Evolutionary conservation across 2,113 vertebrate genomes (phyloP).

Genomic region (Apodemus speciosus): DNA sequence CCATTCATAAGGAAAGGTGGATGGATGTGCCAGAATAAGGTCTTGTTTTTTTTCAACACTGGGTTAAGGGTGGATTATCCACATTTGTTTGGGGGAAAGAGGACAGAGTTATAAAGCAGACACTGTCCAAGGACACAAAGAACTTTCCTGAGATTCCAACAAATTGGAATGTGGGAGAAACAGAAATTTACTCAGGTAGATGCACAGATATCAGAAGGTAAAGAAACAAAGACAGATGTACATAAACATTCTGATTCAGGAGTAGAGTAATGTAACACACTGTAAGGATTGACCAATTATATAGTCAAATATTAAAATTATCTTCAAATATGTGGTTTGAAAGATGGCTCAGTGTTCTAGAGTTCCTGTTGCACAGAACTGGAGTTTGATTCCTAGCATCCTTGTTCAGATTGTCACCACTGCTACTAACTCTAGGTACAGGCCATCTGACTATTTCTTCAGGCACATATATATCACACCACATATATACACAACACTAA

Average conservation of each 20-base stretch:
- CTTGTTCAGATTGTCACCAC: neutral
- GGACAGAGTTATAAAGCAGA: neutral
- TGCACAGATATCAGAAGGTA: neutral
- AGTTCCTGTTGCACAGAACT: no score
- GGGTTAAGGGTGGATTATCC: neutral
- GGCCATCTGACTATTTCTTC: neutral
- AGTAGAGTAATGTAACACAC: neutral
- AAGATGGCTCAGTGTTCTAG: no score
- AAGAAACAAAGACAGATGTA: neutral
- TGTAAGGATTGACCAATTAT: neutral
- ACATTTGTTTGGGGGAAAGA: neutral
- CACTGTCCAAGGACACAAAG: neutral
- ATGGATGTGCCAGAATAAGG: neutral
- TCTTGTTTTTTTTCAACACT: slow-evolving; percentile 63
- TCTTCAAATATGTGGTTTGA: neutral
- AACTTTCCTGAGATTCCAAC: neutral
- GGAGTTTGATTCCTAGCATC: neutral
- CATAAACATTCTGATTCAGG: neutral
- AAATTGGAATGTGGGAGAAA: neutral
- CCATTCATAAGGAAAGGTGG: slow-evolving; percentile 67
- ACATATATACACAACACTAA: no score
- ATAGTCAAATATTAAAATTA: neutral
- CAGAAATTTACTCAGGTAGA: neutral
- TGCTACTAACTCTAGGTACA: neutral
- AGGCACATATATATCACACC: no score